Base-by-base conservation (phyloP, 2,888 invertebrate species). In the Leptopterna dolabrata region DNA sequence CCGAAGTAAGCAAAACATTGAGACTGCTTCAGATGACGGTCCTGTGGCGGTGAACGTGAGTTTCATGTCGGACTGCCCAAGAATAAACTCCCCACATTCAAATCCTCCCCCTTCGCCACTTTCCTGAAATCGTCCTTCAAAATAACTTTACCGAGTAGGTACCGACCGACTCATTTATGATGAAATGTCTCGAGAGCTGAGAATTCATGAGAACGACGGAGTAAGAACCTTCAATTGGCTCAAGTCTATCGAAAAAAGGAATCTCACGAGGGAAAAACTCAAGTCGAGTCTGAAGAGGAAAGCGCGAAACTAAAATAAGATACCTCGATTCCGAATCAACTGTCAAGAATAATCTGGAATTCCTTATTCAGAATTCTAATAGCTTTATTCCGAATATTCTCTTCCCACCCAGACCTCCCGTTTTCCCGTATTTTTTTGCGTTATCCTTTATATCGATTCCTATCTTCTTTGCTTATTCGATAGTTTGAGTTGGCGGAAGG, bases 311-410 rank as follows among this genome's bases (percentile, higher is more conserved):
- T 47, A 81, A 81, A 55, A 81, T 55, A 81, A 81, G 81, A 81
- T 81, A 51, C 51, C 81, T 81, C 81, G 81, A 29, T 81, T 81
- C 51, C 51, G 51, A 81, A 81, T 81, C 81, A 81, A 81, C 81
- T 81, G 81, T 81, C 81, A 51, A 30, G 81, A 30, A 81, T 81
- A 81, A 81, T 81, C 81, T 81, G 55, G 36, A 29, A 81, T 55
- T 81, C 55, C 81, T 55, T 81, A 81, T 81, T 81, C 81, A 81
- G 81, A 51, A 81, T 81, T 81, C 81, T 81, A 81, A 81, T 81
- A 51, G 51, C 81, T 19, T 81, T 81, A 81, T 81, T 81, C 51
- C 81, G 55, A 81, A 81, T 81, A 81, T 81, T 29, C 81, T 51
- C n/a, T 47, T 47, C 45, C 55, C 41, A 16, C 73, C 73, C 41